Conservation (phyloP, 2,113 vertebrate species). For the Prionailurus bengalensis region DNA sequence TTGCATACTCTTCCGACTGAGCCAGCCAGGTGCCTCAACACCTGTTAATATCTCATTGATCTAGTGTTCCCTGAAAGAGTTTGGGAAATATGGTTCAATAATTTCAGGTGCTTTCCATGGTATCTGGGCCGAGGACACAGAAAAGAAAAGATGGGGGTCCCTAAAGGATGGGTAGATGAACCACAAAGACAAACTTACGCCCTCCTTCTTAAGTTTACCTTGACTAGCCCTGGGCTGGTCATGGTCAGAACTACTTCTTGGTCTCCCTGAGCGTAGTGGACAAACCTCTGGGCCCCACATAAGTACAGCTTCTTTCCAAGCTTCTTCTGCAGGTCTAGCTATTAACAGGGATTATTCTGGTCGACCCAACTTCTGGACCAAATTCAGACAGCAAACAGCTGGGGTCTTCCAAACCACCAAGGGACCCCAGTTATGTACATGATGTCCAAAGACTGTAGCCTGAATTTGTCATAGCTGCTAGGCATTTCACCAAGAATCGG, state of each 20-base stretch:
- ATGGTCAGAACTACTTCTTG: background rate
- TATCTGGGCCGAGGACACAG: background rate
- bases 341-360: background rate
- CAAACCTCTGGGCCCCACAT: background rate
- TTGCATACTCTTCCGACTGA: background rate
- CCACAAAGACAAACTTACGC: background rate
- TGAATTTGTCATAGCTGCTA: background rate
- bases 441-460: background rate
- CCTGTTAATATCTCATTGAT: background rate
- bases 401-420: background rate
- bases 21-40: background rate
- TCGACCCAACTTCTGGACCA: background rate
- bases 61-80: background rate
- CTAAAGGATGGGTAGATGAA: background rate
- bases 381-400: background rate
- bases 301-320: background rate
- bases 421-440: background rate
- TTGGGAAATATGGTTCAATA: conserved; percentile 22
- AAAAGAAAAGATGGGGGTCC: background rate
- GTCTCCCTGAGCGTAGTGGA: background rate
- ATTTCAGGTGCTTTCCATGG: background rate
- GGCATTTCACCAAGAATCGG: background rate
- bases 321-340: background rate
- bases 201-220: background rate
- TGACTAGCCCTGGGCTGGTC: background rate